A percentile compares a stretch with the other conserved stretches of the same genome.
These are phyloP conservation scores for Antheraea mylitta DNA, from an alignment of 1,140 invertebrate genomes.

Conservation along the genomic window DNA sequence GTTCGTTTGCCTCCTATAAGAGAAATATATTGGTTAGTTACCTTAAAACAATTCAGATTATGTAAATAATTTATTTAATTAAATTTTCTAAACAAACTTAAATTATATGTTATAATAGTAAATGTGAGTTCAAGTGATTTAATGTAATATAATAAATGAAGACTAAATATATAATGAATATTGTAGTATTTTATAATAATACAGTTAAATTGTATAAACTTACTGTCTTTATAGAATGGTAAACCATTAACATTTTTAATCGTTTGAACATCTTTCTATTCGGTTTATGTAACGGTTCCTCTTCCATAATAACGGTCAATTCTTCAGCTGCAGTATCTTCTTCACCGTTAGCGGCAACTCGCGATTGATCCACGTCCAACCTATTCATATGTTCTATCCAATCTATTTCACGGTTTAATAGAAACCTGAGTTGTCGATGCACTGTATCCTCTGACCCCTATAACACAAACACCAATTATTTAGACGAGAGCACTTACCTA, in stretches of 20 bases:
- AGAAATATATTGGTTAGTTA: no score
- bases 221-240: slow-evolving; percentile 63
- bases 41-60: no score
- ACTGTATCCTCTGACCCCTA: slow-evolving; percentile 74
- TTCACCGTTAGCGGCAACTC: slow-evolving; percentile 20
- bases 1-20: no score
- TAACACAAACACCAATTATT: not conserved
- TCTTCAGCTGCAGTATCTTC: slow-evolving; percentile 20
- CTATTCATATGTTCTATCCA: slow-evolving; percentile 41
- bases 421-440: slow-evolving; percentile 62
- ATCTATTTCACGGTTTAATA: slow-evolving; percentile 52
- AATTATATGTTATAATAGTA: no score
- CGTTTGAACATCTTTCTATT: slow-evolving; percentile 48
- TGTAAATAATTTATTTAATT: no score
- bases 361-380: slow-evolving; percentile 30
- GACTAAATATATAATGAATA: no score
- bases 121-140: no score
- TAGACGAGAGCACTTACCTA: not conserved
- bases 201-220: not conserved
- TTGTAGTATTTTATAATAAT: not conserved
- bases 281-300: not conserved
- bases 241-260: slow-evolving; percentile 55
- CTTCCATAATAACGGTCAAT: not conserved
- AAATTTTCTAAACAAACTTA: no score
- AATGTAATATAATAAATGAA: no score